phyloP scores from a whole-genome alignment of 2,113 vertebrate species.

The Rynchops niger region DNA sequence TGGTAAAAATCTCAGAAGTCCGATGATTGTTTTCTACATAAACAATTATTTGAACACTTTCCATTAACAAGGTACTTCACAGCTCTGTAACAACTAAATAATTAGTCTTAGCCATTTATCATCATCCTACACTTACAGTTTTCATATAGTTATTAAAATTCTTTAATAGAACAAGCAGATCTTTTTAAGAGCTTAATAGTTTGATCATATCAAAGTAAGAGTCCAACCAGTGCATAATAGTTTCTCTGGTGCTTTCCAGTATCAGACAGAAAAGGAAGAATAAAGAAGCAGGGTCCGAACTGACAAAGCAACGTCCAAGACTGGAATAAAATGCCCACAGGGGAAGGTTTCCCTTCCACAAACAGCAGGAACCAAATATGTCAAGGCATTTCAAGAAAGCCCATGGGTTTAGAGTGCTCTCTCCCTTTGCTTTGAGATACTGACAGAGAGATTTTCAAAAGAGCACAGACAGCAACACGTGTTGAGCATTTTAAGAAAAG shows the following conservation, averaged over 20 bases:
- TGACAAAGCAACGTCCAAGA: not conserved
- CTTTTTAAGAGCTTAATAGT: not conserved
- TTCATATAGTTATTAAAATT: not conserved
- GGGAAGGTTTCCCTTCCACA: not conserved
- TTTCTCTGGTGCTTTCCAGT: not conserved
- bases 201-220: not conserved
- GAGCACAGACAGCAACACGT: not conserved
- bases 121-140: not conserved
- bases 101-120: not conserved
- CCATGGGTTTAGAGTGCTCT: not conserved
- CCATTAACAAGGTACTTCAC: not conserved
- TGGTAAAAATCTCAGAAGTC: not conserved
- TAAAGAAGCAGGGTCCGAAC: not conserved
- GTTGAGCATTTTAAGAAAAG: not conserved
- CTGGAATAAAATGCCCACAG: not conserved
- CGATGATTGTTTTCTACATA: not conserved
- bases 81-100: not conserved
- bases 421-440: not conserved
- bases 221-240: not conserved
- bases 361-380: not conserved
- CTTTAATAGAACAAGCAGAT: not conserved
- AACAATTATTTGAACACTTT: not conserved
- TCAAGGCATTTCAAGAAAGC: conserved; percentile 3
- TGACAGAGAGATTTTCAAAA: not conserved
- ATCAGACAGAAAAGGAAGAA: not conserved